Base-by-base conservation (phyloP, 2,888 invertebrate genomes). In the Reticulitermes lucifugus region DNA sequence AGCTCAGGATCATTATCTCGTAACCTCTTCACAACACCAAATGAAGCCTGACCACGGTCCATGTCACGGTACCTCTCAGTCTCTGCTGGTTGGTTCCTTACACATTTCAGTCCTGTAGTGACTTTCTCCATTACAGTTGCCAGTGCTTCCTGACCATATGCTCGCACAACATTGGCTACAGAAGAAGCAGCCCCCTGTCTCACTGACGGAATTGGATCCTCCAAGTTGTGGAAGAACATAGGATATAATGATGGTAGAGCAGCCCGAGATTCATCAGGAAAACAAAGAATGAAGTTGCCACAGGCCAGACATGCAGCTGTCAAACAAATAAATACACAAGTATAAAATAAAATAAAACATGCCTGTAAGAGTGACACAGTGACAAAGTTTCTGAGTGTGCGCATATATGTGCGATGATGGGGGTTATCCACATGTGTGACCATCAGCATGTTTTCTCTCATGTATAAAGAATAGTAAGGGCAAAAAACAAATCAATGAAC, bases 111-210 rank as follows among this genome's bases (percentile, higher is more conserved):
- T 2, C 92, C 92, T 83, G 90, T 90, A 83, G 89, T 88, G 25
- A 92, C 89, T 87, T 90, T 90, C 51, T 88, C 88, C 60, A 91
- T 86, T 29, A 92, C 89, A n/a, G 88, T 88, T 10, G 89, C 87
- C 41, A 90, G 87, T 55, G 90, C 90, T 75, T 91, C 90, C 75
- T 88, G 88, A 22, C 91, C 90, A 87, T 90, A 91, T 7, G 90
- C 90, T 83, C 88, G 87, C 41, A 91, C 91, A 55, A 92, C 90
- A 88, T 91, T 91, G 55, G 90, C 90, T 46, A 93, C 87, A 12
- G 92, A 91, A 14, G 91, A 89, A 14, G 93, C 92, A n/a, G 92
- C 93, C n/a, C 93, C 93, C 88, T 93, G 92, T 35, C 93, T 88
- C 7, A 93, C 93, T 18, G 92, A 92, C 3, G 92, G 90, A 83